Evolutionary conservation across 2,888 invertebrate species (phyloP).

Genomic region (Nematopogon swammerdamellus): DNA sequence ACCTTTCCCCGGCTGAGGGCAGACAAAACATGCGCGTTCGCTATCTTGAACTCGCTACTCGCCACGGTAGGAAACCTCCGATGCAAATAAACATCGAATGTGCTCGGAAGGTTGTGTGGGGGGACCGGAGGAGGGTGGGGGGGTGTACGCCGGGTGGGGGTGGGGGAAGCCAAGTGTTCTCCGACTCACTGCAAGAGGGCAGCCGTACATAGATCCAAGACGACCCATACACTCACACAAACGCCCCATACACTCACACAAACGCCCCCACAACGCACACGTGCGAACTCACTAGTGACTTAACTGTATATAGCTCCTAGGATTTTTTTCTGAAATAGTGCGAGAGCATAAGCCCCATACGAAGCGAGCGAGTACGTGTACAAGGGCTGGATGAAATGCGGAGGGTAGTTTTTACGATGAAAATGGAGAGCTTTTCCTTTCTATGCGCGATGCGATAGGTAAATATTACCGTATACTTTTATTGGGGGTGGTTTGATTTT

Average conservation of each 20-base stretch:
- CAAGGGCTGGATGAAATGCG: slow-evolving; percentile 29
- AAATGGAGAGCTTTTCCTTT: slow-evolving; percentile 26
- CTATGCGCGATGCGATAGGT: slow-evolving; percentile 27
- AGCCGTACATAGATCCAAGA: slow-evolving; percentile 14
- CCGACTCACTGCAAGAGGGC: slow-evolving; percentile 29
- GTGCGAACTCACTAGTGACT: neutral
- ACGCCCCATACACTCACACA: too few relatives aligned
- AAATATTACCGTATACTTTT: slow-evolving; percentile 21
- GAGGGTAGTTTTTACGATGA: slow-evolving; percentile 38
- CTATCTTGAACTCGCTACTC: neutral
- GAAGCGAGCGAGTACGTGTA: too few relatives aligned
- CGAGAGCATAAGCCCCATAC: slow-evolving; percentile 6
- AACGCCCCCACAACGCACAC: too few relatives aligned
- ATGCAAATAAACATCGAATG: slow-evolving; percentile 44
- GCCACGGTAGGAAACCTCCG: slow-evolving; percentile 16
- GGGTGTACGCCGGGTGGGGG: slow-evolving; percentile 15
- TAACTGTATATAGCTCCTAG: neutral
- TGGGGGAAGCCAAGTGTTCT: slow-evolving; percentile 31
- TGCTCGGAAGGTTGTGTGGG: slow-evolving; percentile 1
- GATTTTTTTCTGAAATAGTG: neutral
- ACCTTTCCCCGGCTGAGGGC: too few relatives aligned
- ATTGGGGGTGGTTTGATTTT: slow-evolving; percentile 14
- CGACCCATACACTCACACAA: neutral
- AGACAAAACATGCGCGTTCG: neutral
- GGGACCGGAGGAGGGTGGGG: slow-evolving; percentile 13